Conservation (phyloP, 2,113 vertebrate species). For the Urocitellus parryii region DNA sequence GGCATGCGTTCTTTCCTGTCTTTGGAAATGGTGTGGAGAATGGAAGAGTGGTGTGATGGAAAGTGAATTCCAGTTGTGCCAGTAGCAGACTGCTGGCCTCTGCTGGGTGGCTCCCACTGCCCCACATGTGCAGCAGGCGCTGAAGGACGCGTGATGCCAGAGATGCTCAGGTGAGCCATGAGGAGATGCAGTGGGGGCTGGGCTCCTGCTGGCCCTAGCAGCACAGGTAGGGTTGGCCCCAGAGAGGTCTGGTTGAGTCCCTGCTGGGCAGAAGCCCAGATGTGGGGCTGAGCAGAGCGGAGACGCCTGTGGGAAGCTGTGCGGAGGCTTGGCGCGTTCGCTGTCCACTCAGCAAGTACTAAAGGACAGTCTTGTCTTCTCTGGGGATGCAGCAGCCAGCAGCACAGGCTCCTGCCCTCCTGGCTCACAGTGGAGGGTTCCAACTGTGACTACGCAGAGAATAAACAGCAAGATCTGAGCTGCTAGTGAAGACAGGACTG, state of each 20-base stretch:
- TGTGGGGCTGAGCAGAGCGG: neutral
- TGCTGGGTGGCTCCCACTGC: neutral
- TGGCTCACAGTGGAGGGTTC: neutral
- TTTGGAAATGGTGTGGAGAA: fast-evolving
- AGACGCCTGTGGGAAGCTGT: neutral
- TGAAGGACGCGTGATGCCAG: neutral
- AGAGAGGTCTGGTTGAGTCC: neutral
- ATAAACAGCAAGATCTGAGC: neutral
- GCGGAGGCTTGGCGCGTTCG: no score
- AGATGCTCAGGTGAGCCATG: neutral
- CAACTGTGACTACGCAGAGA: neutral
- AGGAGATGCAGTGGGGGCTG: neutral
- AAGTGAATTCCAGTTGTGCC: neutral
- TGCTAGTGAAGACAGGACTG: neutral
- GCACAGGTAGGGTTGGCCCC: neutral
- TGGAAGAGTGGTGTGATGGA: no score
- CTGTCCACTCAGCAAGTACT: neutral
- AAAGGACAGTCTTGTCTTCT: neutral
- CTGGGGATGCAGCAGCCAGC: neutral
- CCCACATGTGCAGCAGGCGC: neutral
- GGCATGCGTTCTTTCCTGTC: fast-evolving
- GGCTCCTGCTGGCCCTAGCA: neutral
- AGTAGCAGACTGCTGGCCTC: no score
- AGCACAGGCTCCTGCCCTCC: neutral
- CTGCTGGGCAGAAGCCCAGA: neutral